Percentiles rank a stretch among this genome's conserved stretches.
These are phyloP conservation scores for Dascyllus trimaculatus DNA, from an alignment of 2,113 vertebrate genomes.

Conservation along the genomic window DNA sequence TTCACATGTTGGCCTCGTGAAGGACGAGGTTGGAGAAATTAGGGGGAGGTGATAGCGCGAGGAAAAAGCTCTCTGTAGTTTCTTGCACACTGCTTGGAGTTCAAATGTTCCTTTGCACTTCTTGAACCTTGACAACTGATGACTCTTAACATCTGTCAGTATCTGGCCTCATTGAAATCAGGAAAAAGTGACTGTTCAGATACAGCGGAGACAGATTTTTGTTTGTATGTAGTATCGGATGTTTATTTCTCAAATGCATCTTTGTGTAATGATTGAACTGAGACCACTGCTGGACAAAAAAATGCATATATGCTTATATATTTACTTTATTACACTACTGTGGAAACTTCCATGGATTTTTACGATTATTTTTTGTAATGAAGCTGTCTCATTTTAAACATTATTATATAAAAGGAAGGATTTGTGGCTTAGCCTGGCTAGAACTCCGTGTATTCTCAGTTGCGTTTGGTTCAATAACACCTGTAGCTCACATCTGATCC, in stretches of 20 bases:
- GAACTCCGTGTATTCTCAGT: background rate
- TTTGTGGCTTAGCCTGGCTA: background rate
- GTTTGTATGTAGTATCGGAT: slow-evolving; percentile 2
- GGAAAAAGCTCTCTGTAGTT: slow-evolving; percentile 48
- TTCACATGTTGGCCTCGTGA: slow-evolving; percentile 61
- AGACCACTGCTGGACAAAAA: background rate
- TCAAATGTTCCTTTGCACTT: slow-evolving; percentile 34
- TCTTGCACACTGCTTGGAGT: slow-evolving; percentile 35
- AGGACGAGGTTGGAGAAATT: slow-evolving; percentile 63
- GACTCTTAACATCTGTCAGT: slow-evolving; percentile 44
- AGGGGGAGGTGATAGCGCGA: slow-evolving; percentile 43
- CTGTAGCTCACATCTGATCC: slow-evolving; percentile 8
- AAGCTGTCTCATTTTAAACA: background rate
- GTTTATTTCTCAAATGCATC: slow-evolving; percentile 6
- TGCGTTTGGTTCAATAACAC: slow-evolving; percentile 9
- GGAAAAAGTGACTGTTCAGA: background rate
- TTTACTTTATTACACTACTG: background rate
- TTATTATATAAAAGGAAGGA: background rate
- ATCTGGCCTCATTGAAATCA: slow-evolving; percentile 9
- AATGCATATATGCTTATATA: background rate
- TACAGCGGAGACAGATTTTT: background rate
- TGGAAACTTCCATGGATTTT: background rate
- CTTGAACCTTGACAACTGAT: slow-evolving; percentile 38
- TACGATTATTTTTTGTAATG: background rate
- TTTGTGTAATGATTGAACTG: slow-evolving; percentile 5